Evolutionary conservation across 2,113 vertebrate species (phyloP).

Genomic region (Sylvietta virens): DNA sequence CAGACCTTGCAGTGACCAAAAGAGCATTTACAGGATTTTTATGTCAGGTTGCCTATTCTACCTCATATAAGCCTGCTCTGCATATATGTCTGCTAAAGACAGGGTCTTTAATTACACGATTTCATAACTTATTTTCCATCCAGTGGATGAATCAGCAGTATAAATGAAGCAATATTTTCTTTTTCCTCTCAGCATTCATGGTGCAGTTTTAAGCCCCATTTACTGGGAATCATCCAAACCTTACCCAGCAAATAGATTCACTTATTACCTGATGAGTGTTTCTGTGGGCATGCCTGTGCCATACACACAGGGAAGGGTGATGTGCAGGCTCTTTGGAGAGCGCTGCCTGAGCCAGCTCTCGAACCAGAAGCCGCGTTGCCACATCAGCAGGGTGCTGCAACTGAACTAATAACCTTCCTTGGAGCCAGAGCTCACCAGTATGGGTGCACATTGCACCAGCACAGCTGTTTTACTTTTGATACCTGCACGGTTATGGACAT

Average conservation of each 20-base stretch:
- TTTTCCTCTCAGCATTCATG: background rate
- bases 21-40: background rate
- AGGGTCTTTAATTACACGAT: background rate
- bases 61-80: background rate
- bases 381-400: background rate
- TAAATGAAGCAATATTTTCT: constrained; percentile 14
- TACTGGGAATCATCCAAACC: background rate
- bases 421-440: background rate
- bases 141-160: background rate
- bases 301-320: background rate
- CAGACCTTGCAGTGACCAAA: background rate
- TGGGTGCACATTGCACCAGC: background rate
- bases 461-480: background rate
- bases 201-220: background rate
- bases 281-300: background rate
- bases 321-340: background rate
- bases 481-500: background rate
- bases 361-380: background rate
- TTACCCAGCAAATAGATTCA: background rate
- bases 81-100: background rate
- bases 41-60: background rate
- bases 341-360: background rate
- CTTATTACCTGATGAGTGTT: background rate
- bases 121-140: background rate
- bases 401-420: background rate